Evolutionary conservation across 1,140 invertebrate species (phyloP).

Genomic region (Pseudomyrmex flavicornis): DNA sequence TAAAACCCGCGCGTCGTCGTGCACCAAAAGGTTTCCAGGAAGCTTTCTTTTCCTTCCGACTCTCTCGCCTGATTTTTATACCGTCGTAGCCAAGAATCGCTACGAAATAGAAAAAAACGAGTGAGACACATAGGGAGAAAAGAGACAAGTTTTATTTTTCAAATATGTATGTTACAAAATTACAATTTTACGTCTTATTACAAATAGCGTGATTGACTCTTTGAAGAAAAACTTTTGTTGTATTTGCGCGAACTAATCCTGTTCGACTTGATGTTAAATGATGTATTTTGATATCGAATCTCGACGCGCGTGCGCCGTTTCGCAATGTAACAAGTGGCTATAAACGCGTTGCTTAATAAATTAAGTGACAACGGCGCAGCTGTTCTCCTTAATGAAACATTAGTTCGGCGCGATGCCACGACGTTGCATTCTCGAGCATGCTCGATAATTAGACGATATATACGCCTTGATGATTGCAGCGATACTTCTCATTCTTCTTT

Average conservation of each 20-base stretch:
- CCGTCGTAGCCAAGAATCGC: constrained; percentile 57
- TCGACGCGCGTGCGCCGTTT: constrained; percentile 43
- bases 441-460: constrained; percentile 33
- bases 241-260: neutral
- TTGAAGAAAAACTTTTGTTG: neutral
- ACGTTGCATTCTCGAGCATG: constrained; percentile 36
- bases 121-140: too few relatives aligned
- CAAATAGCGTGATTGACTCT: too few relatives aligned
- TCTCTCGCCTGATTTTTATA: constrained; percentile 75
- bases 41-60: constrained; percentile 67
- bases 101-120: neutral
- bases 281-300: constrained; percentile 19
- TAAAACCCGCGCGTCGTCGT: constrained; percentile 65
- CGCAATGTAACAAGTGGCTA: constrained; percentile 62
- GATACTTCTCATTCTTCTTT: constrained; percentile 35
- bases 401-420: constrained; percentile 79
- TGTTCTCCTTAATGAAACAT: constrained; percentile 85
- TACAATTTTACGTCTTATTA: neutral
- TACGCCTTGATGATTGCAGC: constrained; percentile 21
- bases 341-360: constrained; percentile 84
- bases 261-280: neutral
- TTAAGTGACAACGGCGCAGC: constrained; percentile 84
- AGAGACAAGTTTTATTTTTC: too few relatives aligned
- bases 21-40: constrained; percentile 75
- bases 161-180: neutral